Conservation (phyloP, 53 echinoderm and acorn worm species). For the Mesocentrotus franciscanus region DNA sequence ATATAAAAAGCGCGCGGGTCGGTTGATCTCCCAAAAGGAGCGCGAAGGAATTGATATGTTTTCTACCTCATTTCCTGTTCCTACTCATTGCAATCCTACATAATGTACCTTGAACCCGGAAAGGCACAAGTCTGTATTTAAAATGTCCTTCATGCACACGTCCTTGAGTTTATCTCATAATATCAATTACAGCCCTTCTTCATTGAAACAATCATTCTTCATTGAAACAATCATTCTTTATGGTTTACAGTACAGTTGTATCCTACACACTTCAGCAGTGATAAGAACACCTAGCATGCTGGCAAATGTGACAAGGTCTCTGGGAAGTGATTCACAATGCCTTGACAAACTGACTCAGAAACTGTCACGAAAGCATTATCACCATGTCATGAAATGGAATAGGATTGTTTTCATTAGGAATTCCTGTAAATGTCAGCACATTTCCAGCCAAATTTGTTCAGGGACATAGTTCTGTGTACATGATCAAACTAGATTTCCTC, state of each 20-base stretch:
- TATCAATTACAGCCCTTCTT: constrained; percentile 31
- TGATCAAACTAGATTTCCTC: background rate
- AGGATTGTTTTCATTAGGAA: background rate
- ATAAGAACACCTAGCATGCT: constrained; percentile 32
- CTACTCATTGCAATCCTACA: background rate
- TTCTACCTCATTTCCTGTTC: background rate
- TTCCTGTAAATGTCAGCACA: constrained; percentile 22
- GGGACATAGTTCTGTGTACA: background rate
- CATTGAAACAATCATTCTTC: background rate
- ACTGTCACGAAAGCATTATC: constrained; percentile 30
- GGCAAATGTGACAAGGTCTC: constrained; percentile 30
- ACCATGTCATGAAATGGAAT: background rate
- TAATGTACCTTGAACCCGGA: constrained; percentile 7
- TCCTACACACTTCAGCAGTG: constrained; percentile 23
- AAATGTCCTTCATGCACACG: background rate
- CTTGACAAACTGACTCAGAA: constrained; percentile 33
- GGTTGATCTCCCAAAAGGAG: too few relatives aligned
- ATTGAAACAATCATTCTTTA: too few relatives aligned
- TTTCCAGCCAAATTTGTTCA: constrained; percentile 5
- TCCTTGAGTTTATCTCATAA: constrained; percentile 13
- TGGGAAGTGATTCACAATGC: constrained; percentile 60
- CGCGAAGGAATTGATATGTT: too few relatives aligned
- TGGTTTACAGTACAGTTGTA: background rate
- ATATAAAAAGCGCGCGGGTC: too few relatives aligned
- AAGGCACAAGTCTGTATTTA: constrained; percentile 10